Evolutionary conservation across 1,140 invertebrate species (phyloP), one percentile per base, ranked within the genome.

Genomic region (Gonatopus flavifemur): DNA sequence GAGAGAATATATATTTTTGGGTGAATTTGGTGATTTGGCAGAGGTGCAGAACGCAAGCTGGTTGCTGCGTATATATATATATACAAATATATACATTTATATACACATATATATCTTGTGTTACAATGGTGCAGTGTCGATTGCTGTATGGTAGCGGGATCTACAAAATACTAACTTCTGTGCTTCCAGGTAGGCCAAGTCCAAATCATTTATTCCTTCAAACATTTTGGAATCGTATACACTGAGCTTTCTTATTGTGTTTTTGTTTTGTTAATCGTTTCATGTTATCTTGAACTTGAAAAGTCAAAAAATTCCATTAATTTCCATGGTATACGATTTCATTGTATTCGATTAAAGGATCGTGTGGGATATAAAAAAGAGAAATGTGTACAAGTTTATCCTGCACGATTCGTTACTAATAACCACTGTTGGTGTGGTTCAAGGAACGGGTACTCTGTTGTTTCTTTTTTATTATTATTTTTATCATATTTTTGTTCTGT

Each of bases 121-220:
- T 75, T 73, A 72, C 58, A 72, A 76, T 76, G 74, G 74, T 77
- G 72, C 75, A 78, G 76, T 76, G 72, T 77, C 70, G 62, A 77
- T 77, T 69, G 69, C 70, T 62, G 64, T 67, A 72, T 67, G 77
- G 76, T 74, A 77, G 77, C 74, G 74, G 75, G 74, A 75, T 75
- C 67, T 74, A 76, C 76, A 74, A 73, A 77, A 78, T 78, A 78
- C 76, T 78, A 78, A 78, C 75, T 78, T 77, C 76, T 77, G 76
- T 77, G 76, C 76, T 78, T 78, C 64, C 73, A 78, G 76, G 76
- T 77, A 78, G 76, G 76, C 74, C 75, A 78, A 78, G 69, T 77
- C 74, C 64, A 62, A 77, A 66, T 77, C 74, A 77, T 78, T 33
- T 76, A 76, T 77, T 76, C 65, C 71, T 69, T 48, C 25, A 28